Evolutionary conservation across 2,113 vertebrate genomes (phyloP).

Genomic region (Monarcha castaneiventris): DNA sequence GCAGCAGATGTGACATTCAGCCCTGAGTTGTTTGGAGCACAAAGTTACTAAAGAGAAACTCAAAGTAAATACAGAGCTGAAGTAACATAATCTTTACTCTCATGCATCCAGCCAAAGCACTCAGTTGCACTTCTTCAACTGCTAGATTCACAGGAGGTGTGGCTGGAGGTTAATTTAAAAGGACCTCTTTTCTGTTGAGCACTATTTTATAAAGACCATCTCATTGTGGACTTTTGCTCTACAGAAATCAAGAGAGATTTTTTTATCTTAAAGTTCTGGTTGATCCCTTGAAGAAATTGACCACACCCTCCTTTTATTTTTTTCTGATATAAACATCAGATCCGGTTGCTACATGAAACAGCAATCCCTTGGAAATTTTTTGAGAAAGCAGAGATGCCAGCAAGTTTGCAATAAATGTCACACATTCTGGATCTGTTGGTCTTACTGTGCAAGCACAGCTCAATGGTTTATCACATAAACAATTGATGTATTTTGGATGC

Average conservation of each 20-base stretch:
- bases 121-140: neutral
- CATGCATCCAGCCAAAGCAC: neutral
- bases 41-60: neutral
- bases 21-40: rapidly evolving
- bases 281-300: neutral
- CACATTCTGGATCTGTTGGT: neutral
- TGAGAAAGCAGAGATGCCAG: neutral
- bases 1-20: rapidly evolving
- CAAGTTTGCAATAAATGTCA: neutral
- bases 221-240: neutral
- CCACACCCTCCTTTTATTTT: neutral
- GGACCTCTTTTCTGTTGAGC: neutral
- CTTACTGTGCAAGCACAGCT: neutral
- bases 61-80: neutral
- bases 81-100: neutral
- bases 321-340: neutral
- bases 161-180: neutral
- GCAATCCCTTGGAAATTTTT: neutral
- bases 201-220: neutral
- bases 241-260: neutral
- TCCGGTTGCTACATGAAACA: neutral
- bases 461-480: neutral
- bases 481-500: neutral
- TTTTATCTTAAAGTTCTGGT: neutral
- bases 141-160: neutral